Conservation (phyloP, 30 jellyfish, hydroid and myxozoan species). For the Mastigias papua region DNA sequence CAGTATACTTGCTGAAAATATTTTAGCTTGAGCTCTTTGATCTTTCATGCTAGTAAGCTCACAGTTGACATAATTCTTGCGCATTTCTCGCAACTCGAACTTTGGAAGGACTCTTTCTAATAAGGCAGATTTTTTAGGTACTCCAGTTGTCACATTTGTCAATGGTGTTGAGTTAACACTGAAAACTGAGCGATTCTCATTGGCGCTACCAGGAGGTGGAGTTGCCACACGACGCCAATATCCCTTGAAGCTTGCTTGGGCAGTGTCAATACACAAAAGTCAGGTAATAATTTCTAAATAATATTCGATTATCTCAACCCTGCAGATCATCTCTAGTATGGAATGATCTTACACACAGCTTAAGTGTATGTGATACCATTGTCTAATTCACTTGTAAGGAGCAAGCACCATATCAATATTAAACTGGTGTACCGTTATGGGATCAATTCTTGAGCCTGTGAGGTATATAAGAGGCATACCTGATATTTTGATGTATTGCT, state of each 20-base stretch:
- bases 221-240: constrained; percentile 71
- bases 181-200: constrained; percentile 75
- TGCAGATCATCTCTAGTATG: neutral
- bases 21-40: neutral
- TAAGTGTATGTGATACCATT: too few relatives aligned
- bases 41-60: neutral
- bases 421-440: too few relatives aligned
- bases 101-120: neutral
- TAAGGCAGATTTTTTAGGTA: constrained; percentile 25
- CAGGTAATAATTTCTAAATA: constrained; percentile 55
- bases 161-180: constrained; percentile 66
- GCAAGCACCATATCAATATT: too few relatives aligned
- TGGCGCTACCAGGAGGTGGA: constrained; percentile 68
- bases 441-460: too few relatives aligned
- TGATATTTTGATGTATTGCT: too few relatives aligned
- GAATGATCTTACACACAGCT: too few relatives aligned
- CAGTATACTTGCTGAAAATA: neutral
- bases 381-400: too few relatives aligned
- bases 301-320: neutral
- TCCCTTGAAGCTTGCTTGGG: constrained; percentile 97
- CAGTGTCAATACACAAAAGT: constrained; percentile 94
- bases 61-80: neutral
- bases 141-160: constrained; percentile 79
- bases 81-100: neutral
- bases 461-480: too few relatives aligned